These are phyloP conservation scores for Argopecten irradians DNA, from an alignment of 1,140 invertebrate species.

Conservation along the genomic window DNA sequence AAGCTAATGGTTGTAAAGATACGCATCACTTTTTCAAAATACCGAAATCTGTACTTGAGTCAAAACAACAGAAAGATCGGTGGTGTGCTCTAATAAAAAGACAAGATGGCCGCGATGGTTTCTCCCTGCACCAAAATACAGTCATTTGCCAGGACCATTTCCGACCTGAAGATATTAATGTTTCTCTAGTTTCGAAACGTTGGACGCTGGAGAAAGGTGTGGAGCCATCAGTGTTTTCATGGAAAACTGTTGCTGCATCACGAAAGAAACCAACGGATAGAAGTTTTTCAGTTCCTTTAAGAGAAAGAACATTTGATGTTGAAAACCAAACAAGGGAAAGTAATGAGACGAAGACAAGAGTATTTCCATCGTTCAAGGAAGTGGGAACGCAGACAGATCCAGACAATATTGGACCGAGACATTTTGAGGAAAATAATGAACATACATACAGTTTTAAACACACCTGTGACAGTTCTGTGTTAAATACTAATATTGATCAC, in stretches of 20 bases:
- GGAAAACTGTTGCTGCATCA: not conserved
- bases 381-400: not conserved
- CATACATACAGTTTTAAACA: no score
- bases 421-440: no score
- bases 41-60: not conserved
- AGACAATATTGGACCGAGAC: no score
- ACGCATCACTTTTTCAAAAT: not conserved
- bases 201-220: conserved; percentile 8
- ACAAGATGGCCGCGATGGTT: conserved; percentile 24
- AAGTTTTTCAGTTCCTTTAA: not conserved
- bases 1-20: not conserved
- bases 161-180: not conserved
- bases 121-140: not conserved
- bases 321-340: not conserved
- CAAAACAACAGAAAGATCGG: not conserved
- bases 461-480: not conserved
- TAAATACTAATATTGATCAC: not conserved
- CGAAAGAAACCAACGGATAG: not conserved
- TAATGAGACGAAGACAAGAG: not conserved
- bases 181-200: not conserved
- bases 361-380: not conserved
- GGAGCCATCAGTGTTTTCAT: not conserved
- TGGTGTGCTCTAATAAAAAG: conserved; percentile 33
- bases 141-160: conserved; percentile 24
- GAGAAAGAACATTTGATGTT: not conserved